Percentiles rank a stretch among this genome's conserved stretches.
Evolutionary conservation across 2,797 vertebrate species (phyloP).

Genomic region (Myotis pilosus): DNA sequence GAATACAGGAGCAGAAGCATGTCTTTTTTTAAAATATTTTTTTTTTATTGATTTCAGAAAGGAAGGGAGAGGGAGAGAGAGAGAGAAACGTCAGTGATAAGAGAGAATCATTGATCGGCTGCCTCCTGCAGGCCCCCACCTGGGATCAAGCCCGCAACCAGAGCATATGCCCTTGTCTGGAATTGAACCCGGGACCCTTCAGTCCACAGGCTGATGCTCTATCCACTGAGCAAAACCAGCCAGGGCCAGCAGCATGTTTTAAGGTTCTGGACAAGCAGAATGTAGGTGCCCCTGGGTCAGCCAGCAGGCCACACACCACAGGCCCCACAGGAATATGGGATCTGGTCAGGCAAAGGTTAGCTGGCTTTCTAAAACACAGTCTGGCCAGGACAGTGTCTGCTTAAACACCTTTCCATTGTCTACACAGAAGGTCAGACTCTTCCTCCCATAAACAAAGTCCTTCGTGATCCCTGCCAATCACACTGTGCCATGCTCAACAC

Average conservation of each 20-base stretch:
- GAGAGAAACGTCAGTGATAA: too few species aligned
- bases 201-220: too few species aligned
- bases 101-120: too few species aligned
- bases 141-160: too few species aligned
- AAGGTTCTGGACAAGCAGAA: background rate
- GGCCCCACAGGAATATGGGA: background rate
- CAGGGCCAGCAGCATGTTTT: background rate
- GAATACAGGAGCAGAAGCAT: background rate
- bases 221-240: too few species aligned
- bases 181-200: too few species aligned
- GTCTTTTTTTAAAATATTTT: background rate
- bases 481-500: background rate
- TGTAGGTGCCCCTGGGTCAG: background rate
- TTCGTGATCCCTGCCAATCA: background rate
- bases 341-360: background rate
- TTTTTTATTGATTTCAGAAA: too few species aligned
- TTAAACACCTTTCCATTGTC: background rate
- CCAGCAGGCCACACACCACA: background rate
- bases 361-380: background rate
- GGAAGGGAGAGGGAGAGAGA: too few species aligned
- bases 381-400: background rate
- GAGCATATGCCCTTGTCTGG: too few species aligned
- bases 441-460: background rate
- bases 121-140: too few species aligned
- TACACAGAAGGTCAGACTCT: background rate